These are phyloP conservation scores for Orchesellides sinensis DNA, from an alignment of 2,888 invertebrate genomes.

Conservation along the genomic window DNA sequence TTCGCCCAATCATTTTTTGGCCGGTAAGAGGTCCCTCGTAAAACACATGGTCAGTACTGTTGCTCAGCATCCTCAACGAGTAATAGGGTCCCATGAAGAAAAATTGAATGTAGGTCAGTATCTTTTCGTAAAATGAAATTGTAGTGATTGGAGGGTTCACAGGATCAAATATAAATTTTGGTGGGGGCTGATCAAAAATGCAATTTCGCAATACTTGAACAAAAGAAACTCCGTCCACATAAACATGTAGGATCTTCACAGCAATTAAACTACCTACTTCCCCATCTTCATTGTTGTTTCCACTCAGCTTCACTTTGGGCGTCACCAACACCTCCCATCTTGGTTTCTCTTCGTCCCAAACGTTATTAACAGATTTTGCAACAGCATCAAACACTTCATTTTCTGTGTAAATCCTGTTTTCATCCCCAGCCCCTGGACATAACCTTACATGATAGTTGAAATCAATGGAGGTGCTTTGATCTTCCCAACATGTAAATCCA, in stretches of 20 bases:
- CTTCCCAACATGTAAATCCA: neutral
- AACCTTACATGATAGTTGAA: neutral
- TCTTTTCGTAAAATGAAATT: neutral
- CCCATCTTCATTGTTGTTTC: neutral
- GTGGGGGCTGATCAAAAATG: constrained; percentile 1
- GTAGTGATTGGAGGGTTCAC: neutral
- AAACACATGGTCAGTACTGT: too few species aligned
- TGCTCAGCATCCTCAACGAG: neutral
- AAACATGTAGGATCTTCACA: neutral
- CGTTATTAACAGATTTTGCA: neutral
- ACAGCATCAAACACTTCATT: neutral
- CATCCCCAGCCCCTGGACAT: neutral
- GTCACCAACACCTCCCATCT: neutral
- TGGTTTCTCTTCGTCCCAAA: neutral
- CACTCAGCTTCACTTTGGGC: neutral
- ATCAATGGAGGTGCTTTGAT: neutral
- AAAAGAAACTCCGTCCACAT: constrained; percentile 8
- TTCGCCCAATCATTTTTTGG: neutral
- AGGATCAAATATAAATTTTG: constrained; percentile 21
- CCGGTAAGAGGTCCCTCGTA: neutral
- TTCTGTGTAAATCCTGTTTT: neutral
- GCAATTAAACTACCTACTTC: neutral
- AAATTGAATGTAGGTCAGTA: neutral
- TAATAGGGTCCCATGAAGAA: neutral
- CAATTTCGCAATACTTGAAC: neutral